Evolutionary conservation across 1,140 invertebrate species (phyloP).

Genomic region (Cheumatopsyche charites): DNA sequence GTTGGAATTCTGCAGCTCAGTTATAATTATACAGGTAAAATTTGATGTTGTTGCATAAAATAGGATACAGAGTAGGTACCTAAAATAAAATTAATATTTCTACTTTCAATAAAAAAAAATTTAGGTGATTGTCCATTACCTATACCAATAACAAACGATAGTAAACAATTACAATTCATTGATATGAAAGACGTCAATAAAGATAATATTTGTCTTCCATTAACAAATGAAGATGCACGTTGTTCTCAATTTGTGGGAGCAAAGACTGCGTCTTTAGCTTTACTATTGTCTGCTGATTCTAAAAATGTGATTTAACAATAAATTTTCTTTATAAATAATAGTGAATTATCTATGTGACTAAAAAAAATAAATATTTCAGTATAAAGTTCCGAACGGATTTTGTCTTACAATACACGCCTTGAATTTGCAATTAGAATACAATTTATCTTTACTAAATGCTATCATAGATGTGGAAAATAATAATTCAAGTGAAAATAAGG

Average conservation of each 20-base stretch:
- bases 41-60: too few species aligned
- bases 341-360: too few species aligned
- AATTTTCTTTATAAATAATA: too few species aligned
- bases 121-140: constrained; percentile 17
- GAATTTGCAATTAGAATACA: constrained; percentile 60
- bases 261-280: constrained; percentile 73
- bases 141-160: neutral
- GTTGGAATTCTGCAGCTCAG: constrained; percentile 43
- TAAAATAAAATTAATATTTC: too few species aligned
- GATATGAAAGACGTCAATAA: constrained; percentile 31
- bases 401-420: constrained; percentile 67
- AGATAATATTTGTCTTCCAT: constrained; percentile 53
- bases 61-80: too few species aligned
- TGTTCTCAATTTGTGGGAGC: constrained; percentile 68
- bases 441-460: constrained; percentile 53
- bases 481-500: constrained; percentile 54
- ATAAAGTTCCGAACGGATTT: constrained; percentile 64
- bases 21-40: constrained; percentile 41
- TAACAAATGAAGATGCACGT: constrained; percentile 57
- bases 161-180: constrained; percentile 25
- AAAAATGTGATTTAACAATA: constrained; percentile 56
- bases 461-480: constrained; percentile 54
- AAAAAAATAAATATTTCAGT: constrained; percentile 51
- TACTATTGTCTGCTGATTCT: constrained; percentile 61
- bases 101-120: neutral